These are phyloP conservation scores for Eumeta japonica DNA, from an alignment of 1,140 invertebrate species.

Conservation along the genomic window DNA sequence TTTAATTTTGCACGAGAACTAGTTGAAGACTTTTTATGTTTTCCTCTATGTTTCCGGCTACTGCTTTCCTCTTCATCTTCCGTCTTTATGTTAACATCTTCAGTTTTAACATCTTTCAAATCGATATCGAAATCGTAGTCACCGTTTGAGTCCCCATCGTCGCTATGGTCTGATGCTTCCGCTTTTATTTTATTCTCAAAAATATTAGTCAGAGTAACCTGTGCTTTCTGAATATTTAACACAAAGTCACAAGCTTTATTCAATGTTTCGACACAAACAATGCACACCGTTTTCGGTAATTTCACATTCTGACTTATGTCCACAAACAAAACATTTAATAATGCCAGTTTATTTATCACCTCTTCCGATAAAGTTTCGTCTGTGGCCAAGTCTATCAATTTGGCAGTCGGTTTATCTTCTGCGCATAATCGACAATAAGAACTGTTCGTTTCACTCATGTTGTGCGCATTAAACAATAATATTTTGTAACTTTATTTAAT, in stretches of 20 bases:
- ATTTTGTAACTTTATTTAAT: no score
- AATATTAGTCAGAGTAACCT: conserved; percentile 21
- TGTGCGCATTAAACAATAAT: no score
- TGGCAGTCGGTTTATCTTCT: conserved; percentile 23
- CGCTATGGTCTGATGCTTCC: neutral
- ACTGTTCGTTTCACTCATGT: conserved; percentile 24
- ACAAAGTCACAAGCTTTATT: conserved; percentile 37
- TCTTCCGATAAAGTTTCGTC: conserved; percentile 23
- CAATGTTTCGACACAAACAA: conserved; percentile 30
- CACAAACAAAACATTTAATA: conserved; percentile 30
- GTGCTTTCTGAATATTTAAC: conserved; percentile 26
- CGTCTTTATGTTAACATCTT: conserved; percentile 5
- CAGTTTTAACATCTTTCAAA: conserved; percentile 7
- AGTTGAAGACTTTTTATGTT: conserved; percentile 1
- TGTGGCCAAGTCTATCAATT: conserved; percentile 25
- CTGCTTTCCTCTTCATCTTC: conserved; percentile 2
- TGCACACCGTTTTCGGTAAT: conserved; percentile 39
- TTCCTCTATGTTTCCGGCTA: conserved; percentile 5
- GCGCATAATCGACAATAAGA: conserved; percentile 39
- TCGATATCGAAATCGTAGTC: conserved; percentile 1
- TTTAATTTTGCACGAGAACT: neutral
- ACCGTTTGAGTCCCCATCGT: conserved; percentile 1
- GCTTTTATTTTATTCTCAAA: conserved; percentile 13
- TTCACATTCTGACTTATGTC: conserved; percentile 23
- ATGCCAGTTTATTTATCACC: conserved; percentile 24